Percentiles rank a stretch among this genome's conserved stretches.
Evolutionary conservation across 2,113 vertebrate species (phyloP).

Genomic region (Myrmophylax atrothorax): DNA sequence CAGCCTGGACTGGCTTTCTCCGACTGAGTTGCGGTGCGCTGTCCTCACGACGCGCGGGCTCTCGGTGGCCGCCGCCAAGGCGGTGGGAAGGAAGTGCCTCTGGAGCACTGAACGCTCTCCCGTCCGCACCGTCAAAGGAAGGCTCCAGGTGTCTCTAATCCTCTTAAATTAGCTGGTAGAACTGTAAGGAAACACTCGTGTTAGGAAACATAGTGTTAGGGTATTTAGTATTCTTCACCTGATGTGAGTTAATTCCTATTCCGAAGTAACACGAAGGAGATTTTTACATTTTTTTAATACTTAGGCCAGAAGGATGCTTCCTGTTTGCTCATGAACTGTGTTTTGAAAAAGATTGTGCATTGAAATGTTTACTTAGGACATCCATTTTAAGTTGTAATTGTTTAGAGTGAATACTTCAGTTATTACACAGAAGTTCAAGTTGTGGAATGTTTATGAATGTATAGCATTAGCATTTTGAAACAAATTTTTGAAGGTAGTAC

Average conservation of each 20-base stretch:
- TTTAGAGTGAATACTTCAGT: neutral
- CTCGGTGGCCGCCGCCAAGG: neutral
- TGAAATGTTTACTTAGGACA: neutral
- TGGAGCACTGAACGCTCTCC: rapidly evolving
- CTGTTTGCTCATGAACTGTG: neutral
- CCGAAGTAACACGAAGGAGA: rapidly evolving
- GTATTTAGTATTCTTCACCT: neutral
- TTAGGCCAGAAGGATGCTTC: neutral
- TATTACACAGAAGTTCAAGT: neutral
- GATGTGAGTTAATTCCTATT: rapidly evolving
- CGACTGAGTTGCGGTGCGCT: too few relatives aligned
- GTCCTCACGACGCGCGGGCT: rapidly evolving
- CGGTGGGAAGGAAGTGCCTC: neutral
- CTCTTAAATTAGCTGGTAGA: neutral
- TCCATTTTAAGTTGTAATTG: neutral
- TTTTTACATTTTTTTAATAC: neutral
- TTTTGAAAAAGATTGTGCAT: neutral
- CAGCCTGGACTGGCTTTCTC: rapidly evolving
- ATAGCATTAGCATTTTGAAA: neutral
- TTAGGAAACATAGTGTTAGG: rapidly evolving
- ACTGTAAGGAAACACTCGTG: rapidly evolving
- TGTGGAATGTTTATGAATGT: neutral
- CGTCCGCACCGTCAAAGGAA: rapidly evolving
- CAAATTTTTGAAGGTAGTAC: neutral
- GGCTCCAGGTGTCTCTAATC: neutral